These are phyloP conservation scores for Timandra comae DNA, from an alignment of 2,888 invertebrate genomes.

Conservation along the genomic window DNA sequence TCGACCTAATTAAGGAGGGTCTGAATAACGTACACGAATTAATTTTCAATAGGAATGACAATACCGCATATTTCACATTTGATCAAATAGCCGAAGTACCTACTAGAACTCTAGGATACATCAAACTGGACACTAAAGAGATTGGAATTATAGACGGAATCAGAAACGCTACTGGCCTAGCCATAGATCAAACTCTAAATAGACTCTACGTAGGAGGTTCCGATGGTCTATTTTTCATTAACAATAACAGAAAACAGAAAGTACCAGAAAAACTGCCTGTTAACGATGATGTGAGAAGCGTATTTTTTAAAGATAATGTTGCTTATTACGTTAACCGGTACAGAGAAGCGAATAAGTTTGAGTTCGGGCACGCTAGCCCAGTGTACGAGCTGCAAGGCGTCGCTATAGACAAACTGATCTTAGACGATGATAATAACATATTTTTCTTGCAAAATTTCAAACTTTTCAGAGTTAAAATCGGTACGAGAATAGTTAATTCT, in stretches of 20 bases:
- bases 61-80: constrained; percentile 55
- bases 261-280: constrained; percentile 47
- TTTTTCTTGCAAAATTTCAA: constrained; percentile 43
- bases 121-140: constrained; percentile 37
- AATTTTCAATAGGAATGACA: constrained; percentile 45
- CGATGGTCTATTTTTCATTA: constrained; percentile 51
- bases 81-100: constrained; percentile 40
- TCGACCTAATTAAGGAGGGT: constrained; percentile 55
- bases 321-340: constrained; percentile 46
- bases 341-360: constrained; percentile 48
- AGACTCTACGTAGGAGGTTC: constrained; percentile 53
- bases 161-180: constrained; percentile 52
- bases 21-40: constrained; percentile 48
- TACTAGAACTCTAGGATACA: constrained; percentile 39
- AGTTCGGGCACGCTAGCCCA: constrained; percentile 36
- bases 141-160: constrained; percentile 47
- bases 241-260: constrained; percentile 38
- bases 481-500: constrained; percentile 44
- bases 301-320: constrained; percentile 45
- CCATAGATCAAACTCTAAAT: constrained; percentile 48
- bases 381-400: constrained; percentile 42
- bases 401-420: constrained; percentile 40
- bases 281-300: constrained; percentile 41
- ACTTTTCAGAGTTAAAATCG: constrained; percentile 48
- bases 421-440: constrained; percentile 56